A percentile compares a stretch with the other conserved stretches of the same genome.
phyloP scores from a whole-genome alignment of 2,113 vertebrate genomes.

The Hyla sarda region DNA sequence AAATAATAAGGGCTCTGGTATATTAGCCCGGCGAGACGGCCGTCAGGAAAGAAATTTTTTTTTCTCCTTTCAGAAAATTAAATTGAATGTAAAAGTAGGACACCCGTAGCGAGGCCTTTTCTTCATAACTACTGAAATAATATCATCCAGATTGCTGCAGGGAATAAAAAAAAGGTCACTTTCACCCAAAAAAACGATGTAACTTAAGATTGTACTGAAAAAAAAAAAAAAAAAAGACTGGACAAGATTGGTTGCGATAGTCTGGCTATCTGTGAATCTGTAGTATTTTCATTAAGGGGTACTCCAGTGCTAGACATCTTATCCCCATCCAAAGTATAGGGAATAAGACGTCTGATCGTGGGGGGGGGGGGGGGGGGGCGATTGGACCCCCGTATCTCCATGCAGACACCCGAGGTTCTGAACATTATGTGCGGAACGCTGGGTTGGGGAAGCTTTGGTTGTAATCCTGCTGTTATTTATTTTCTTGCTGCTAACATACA shows the following conservation, averaged over 20 bases:
- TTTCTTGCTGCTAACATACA: too few species aligned
- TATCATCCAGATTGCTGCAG: neutral
- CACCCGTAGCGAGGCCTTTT: neutral
- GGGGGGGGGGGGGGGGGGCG: too few species aligned
- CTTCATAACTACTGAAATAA: slow-evolving; percentile 19
- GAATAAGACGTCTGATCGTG: too few species aligned
- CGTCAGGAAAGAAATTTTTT: neutral
- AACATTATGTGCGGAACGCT: too few species aligned
- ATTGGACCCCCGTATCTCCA: too few species aligned
- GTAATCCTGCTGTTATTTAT: too few species aligned
- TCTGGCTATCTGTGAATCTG: neutral
- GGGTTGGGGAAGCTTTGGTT: too few species aligned
- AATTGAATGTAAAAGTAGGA: slow-evolving; percentile 21
- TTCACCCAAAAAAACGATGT: neutral
- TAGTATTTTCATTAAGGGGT: too few species aligned
- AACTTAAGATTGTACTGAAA: neutral
- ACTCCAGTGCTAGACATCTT: too few species aligned
- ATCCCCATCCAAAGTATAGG: too few species aligned
- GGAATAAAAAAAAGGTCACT: slow-evolving; percentile 26
- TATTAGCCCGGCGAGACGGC: neutral
- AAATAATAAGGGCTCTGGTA: slow-evolving; percentile 15
- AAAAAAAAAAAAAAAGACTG: neutral
- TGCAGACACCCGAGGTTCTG: too few species aligned
- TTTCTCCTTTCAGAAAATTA: neutral
- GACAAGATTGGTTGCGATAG: neutral